Base-by-base conservation (phyloP, 2,888 invertebrate genomes). In the Fragum sueziense region DNA sequence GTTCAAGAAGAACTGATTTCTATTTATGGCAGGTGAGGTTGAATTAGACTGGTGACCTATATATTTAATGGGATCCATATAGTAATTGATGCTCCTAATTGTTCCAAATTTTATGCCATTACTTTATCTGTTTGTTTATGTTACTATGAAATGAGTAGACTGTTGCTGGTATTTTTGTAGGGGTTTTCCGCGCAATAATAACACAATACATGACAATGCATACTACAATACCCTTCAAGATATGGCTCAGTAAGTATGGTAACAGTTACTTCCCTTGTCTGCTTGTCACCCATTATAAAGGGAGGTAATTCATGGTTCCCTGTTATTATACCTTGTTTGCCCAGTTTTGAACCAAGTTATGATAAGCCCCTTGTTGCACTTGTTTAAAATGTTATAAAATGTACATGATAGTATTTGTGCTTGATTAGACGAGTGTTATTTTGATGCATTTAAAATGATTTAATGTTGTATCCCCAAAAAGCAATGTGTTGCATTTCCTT, bases 121-220 rank as follows among this genome's bases (percentile, higher is more conserved):
- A n/a, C n/a, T n/a, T n/a, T n/a, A n/a, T n/a, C n/a, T n/a, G n/a
- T n/a, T n/a, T n/a, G n/a, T n/a, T n/a, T n/a, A n/a, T n/a, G n/a
- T n/a, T n/a, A n/a, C n/a, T n/a, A n/a, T n/a, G n/a, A n/a, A n/a
- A n/a, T n/a, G n/a, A n/a, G n/a, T 25, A 41, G 41, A 65, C 65
- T n/a, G 22, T 17, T 69, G 69, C 41, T 68, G 74, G 59, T 74
- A 27, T 74, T 47, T 68, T 80, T 80, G 0, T 94, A 97, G 97
- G 85, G 97, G 97, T 85, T 97, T 97, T 94, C 96, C 96, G 85
- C 95, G 78, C 27, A 81, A 79, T 77, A 80, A 80, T 79, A 73
- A 96, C 52, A 75, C 72, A 22, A 75, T 74, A 51, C n/a, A 41
- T 61, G 86, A 88, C 57, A 89, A 86, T 70, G 86, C 84, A 54